These are phyloP conservation scores for Apeira syringaria DNA, from an alignment of 2,888 invertebrate genomes.

Conservation along the genomic window DNA sequence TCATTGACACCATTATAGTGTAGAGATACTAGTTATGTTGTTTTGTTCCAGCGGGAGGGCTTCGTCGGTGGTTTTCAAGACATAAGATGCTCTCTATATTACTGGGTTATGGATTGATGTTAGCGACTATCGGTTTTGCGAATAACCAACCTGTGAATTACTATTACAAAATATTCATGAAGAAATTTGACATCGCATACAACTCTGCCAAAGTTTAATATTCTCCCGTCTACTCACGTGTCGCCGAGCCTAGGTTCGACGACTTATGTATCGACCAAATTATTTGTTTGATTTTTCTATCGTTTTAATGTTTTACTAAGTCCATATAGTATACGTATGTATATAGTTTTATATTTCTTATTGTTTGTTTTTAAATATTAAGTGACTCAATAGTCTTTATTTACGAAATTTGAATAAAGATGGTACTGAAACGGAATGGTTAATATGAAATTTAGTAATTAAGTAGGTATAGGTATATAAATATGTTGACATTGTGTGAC, in stretches of 20 bases:
- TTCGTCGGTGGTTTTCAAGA: constrained; percentile 82
- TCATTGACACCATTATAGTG: too few relatives aligned
- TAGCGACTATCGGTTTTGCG: constrained; percentile 85
- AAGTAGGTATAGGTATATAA: not conserved
- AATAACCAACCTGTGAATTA: constrained; percentile 86
- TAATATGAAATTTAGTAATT: too few relatives aligned
- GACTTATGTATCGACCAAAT: not conserved
- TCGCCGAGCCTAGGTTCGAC: not conserved
- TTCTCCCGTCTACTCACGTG: not conserved
- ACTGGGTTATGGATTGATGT: constrained; percentile 85
- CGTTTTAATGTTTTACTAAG: not conserved
- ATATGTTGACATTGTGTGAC: constrained; percentile 12
- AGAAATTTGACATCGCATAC: constrained; percentile 68
- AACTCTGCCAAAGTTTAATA: constrained; percentile 57
- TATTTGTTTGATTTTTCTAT: not conserved
- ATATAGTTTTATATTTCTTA: not conserved
- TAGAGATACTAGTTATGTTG: too few relatives aligned
- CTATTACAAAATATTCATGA: constrained; percentile 82
- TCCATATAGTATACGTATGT: too few relatives aligned
- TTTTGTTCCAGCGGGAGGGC: constrained; percentile 66
- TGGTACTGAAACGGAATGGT: not conserved
- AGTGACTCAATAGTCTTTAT: not conserved
- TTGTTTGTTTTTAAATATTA: constrained; percentile 4
- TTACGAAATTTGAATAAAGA: constrained; percentile 13
- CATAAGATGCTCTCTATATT: constrained; percentile 86